Evolutionary conservation across 2,113 vertebrate species (phyloP), one percentile per base, ranked within the genome.

Genomic region (Peromyscus californicus): DNA sequence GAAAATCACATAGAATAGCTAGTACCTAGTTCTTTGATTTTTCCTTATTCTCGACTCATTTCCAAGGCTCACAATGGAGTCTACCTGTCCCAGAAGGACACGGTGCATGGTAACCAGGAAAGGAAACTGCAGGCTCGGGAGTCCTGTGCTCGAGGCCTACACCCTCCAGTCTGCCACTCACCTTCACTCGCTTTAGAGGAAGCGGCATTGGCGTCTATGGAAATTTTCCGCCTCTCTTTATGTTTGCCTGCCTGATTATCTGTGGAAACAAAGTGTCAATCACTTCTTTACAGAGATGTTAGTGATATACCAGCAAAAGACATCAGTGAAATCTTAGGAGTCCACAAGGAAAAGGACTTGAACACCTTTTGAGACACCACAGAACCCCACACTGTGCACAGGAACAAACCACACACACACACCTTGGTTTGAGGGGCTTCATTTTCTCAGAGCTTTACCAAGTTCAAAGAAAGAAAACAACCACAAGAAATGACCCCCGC

Each of bases 201-300:
- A 54, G 99, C 99, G 24, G 99, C 99, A 97, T 99, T 99, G 89
- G 99, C 99, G 39, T 99, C 99, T 83, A 99, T 98, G 36, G 99
- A 99, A 97, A 99, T 99, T 99, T 99, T 99, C 98, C 99, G 99
- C 91, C 99, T 98, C 98, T 99, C 99, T 98, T 99, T 99, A 98
- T 99, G 99, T 98, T 99, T 99, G 98, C 98, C 99, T 92, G 98
- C 98, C 98, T 99, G 99, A 98, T 98, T 99, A 98, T 99, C 99
- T 99, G 98, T 97, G 97, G 98, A 99, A 93, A 98, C 86, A 97
- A 87, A 89, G 39, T 4, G 39, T 33, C 87, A 54, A 45, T 78
- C 57, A 91, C 17, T 10, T 75, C 89, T 7, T 31, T 69, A 69
- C 42, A 91, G 69, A 70, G 54, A 78, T 45, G 51, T 54, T 48